Base-by-base conservation (phyloP, 2,113 vertebrate genomes). In the Orcinus orca region DNA sequence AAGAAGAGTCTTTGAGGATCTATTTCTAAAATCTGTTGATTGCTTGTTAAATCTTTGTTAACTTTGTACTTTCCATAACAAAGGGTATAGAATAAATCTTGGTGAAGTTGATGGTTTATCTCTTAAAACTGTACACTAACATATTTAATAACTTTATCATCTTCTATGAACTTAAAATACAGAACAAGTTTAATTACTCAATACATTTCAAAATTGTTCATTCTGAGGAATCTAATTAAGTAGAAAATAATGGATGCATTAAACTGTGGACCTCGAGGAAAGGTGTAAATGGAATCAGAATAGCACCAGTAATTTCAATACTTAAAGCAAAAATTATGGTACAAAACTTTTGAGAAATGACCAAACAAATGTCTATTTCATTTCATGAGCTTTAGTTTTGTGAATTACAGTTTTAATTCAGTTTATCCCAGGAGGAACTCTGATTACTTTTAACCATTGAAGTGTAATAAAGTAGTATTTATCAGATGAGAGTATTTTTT, bases 1-100 rank as follows among this genome's bases (percentile, higher is more conserved):
- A n/a, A 92, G 70, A 81, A 74, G 95, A 96, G 95, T 92, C 70
- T 97, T 98, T 97, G 93, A 97, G 90, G 95, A 65, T 96, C 41
- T 96, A 21, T 97, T 95, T 94, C 11, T 97, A 38, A 97, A 97
- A 55, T 80, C 29, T 96, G 73, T 47, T 82, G 36, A 50, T 63
- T 93, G 21, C 14, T 63, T 84, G 55, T 73, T 85, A 90, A 67
- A 26, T 53, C 62, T 89, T 74, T 76, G 47, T 84, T 74, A 93
- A 71, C 31, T 44, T 63, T 68, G 8, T 73, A 76, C 68, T 96
- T 93, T 86, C 23, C 79, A 4, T 92, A 87, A 38, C 18, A 77
- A 93, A 88, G 11, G 8, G 55, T 93, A 84, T 70, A 84, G 65
- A 84, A 11, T 88, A 92, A 47, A 63, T 95, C 20, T 84, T 77